A percentile compares a stretch with the other conserved stretches of the same genome.
Evolutionary conservation across 2,113 vertebrate genomes (phyloP).

Genomic region (Lamprologus speciosus): DNA sequence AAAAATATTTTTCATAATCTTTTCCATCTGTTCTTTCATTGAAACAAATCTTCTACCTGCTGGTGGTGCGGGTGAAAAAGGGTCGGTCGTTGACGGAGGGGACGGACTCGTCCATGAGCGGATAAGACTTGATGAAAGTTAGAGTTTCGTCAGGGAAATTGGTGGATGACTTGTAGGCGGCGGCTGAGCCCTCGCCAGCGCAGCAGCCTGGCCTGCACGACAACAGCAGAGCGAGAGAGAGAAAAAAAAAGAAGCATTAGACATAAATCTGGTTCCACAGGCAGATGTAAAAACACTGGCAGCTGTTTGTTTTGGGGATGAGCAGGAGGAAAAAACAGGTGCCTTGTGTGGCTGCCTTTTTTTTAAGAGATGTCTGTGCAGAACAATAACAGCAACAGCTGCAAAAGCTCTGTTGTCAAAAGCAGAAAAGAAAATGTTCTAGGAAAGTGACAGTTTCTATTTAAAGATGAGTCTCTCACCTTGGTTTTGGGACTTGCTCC

Average conservation of each 20-base stretch:
- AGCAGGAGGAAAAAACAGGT: conserved; percentile 22
- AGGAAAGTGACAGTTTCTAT: conserved; percentile 9
- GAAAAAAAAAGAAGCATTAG: not conserved
- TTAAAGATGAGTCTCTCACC: conserved; percentile 62
- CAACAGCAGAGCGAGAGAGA: not conserved
- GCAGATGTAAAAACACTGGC: conserved; percentile 11
- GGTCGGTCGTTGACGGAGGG: conserved; percentile 77
- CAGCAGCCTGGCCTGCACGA: conserved; percentile 82
- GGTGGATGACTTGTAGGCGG: conserved; percentile 74
- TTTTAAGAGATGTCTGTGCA: not conserved
- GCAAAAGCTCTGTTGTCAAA: not conserved
- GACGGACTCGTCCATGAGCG: conserved; percentile 84
- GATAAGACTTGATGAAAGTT: conserved; percentile 91
- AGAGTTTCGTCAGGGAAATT: conserved; percentile 88
- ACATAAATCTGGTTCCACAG: not conserved
- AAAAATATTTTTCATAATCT: not conserved
- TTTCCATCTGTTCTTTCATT: not conserved
- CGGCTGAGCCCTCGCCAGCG: conserved; percentile 76
- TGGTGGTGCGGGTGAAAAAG: conserved; percentile 82
- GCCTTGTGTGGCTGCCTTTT: not conserved
- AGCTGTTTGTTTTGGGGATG: conserved; percentile 18
- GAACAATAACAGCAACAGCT: conserved; percentile 30
- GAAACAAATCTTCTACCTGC: conserved; percentile 66
- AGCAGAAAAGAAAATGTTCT: not conserved
- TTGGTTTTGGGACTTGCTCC: conserved; percentile 85